Percentiles rank a stretch among this genome's conserved stretches.
phyloP scores from a whole-genome alignment of 2,888 invertebrate genomes.

The Cerastis leucographa region DNA sequence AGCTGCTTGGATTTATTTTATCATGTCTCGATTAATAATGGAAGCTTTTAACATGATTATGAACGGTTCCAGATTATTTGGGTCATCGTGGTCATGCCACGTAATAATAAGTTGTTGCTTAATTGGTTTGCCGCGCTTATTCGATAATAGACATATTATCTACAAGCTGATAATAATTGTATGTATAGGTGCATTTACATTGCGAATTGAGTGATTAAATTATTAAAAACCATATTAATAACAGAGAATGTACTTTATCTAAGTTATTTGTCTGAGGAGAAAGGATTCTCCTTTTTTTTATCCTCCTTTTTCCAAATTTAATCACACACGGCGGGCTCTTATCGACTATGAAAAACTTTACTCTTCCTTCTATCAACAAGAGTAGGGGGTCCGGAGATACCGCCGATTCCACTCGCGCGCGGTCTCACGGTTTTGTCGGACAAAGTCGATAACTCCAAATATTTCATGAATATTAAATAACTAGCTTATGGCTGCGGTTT shows the following conservation, averaged over 20 bases:
- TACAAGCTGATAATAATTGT: background rate
- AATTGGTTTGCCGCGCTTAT: background rate
- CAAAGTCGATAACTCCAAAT: background rate
- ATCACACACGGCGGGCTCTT: too few relatives aligned
- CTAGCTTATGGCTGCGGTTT: too few relatives aligned
- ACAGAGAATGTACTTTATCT: too few relatives aligned
- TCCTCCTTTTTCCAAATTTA: too few relatives aligned
- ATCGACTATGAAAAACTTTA: background rate
- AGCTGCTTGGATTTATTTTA: background rate
- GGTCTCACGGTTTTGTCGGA: background rate
- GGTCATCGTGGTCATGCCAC: background rate
- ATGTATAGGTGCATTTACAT: background rate
- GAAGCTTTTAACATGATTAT: slow-evolving; percentile 8
- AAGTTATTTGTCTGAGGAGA: too few relatives aligned
- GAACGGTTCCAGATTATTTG: background rate
- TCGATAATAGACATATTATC: background rate
- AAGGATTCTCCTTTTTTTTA: too few relatives aligned
- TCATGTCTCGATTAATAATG: slow-evolving; percentile 2
- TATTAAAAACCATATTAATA: background rate
- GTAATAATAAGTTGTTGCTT: slow-evolving; percentile 8
- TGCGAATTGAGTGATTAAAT: background rate
- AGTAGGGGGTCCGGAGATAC: background rate
- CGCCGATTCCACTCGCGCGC: background rate
- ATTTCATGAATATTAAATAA: background rate
- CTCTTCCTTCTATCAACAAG: background rate